Base-by-base conservation (phyloP, 2,888 invertebrate genomes). In the Chloroclystis v-ata region DNA sequence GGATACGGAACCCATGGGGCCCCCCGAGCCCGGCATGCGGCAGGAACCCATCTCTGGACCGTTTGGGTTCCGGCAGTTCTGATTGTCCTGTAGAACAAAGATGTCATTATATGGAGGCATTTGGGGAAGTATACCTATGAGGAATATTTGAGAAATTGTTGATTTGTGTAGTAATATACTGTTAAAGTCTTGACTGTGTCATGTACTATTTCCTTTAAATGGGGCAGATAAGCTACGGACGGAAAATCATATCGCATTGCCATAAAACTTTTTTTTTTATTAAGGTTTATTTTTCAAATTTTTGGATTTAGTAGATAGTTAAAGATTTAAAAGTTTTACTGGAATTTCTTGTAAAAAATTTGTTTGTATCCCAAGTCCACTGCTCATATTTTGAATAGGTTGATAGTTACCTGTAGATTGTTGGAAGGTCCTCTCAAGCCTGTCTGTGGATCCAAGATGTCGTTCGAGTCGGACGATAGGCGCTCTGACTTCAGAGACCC, bases 401-500 rank as follows among this genome's bases (percentile, higher is more conserved):
- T 8, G 5, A 4, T 6, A 10, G 12, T 61, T 63, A 88, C 87
- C 81, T 87, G 88, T 56, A 85, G 64, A 61, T 81, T 83, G 44
- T 74, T 75, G 13, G 82, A 68, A 2, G 80, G 72, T 39, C 84
- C 83, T 52, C 89, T 75, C 13, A 89, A 77, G 28, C 89, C 89
- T 32, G 89, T 89, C 65, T 87, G 87, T 30, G 89, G 89, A 57
- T 89, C 89, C 52, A 89, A 67, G 52, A 89, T 87, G 54, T 89
- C 89, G 53, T 88, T 89, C 9, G 89, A 89, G 65, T 89, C 89
- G 39, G 89, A 89, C 1, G 89, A 89, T 1, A 89, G 75, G 13
- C 89, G 75, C 58, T 89, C 89, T 1, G 89, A 89, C 58, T 89
- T 89, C 46, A 89, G 62, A 9, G 89, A 89, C 1, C 89, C 89